phyloP scores from a whole-genome alignment of 1,140 invertebrate species.

The Drosophila truncata region DNA sequence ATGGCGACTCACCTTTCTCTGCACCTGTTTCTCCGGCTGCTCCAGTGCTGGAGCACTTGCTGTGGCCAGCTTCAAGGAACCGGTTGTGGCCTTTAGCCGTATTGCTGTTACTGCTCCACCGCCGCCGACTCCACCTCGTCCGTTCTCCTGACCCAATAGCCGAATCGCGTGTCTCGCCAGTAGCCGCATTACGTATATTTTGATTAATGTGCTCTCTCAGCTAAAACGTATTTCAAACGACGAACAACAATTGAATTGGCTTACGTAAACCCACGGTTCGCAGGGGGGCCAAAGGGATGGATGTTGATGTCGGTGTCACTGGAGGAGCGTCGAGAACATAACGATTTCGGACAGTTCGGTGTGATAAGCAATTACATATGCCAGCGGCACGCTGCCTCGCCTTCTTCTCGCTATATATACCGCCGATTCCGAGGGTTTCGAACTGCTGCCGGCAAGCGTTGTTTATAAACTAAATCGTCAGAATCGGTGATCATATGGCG shows the following conservation, averaged over 20 bases:
- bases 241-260: conserved; percentile 24
- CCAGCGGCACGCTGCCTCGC: conserved; percentile 17
- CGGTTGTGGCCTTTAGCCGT: conserved; percentile 65
- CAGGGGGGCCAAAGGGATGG: conserved; percentile 31
- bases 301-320: conserved; percentile 26
- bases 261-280: conserved; percentile 61
- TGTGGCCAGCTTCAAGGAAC: conserved; percentile 66
- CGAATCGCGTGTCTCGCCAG: conserved; percentile 59
- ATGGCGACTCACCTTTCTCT: conserved; percentile 37
- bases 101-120: conserved; percentile 8
- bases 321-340: conserved; percentile 41
- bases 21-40: conserved; percentile 48
- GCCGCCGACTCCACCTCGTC: conserved; percentile 7
- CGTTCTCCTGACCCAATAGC: conserved; percentile 43
- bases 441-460: conserved; percentile 55
- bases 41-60: conserved; percentile 43
- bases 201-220: conserved; percentile 36
- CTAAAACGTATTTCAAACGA: conserved; percentile 19
- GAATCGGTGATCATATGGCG: conserved; percentile 56
- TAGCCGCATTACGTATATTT: conserved; percentile 58
- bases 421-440: conserved; percentile 15
- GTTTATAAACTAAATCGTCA: conserved; percentile 69
- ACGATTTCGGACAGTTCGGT: conserved; percentile 49
- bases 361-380: conserved; percentile 73
- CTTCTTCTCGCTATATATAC: background rate